phyloP scores from a whole-genome alignment of 2,888 invertebrate species.

The Phalangium opilio region DNA sequence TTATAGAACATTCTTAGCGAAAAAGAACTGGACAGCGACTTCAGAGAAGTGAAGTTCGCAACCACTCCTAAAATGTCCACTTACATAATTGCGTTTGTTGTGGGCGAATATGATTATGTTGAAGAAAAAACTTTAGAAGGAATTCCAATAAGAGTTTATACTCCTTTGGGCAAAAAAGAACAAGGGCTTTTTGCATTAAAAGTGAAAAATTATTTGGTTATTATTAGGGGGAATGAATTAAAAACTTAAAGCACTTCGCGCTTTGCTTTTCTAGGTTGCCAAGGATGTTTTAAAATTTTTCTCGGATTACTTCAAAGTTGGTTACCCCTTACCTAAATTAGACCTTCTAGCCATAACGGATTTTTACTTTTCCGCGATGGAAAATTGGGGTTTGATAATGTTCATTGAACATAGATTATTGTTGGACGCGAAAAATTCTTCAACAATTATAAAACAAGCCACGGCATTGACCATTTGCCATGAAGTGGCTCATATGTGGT shows the following conservation, averaged over 20 bases:
- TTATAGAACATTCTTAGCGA: constrained; percentile 14
- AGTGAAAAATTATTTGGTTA: too few species aligned
- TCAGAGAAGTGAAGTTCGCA: constrained; percentile 51
- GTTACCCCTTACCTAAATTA: constrained; percentile 88
- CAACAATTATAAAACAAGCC: constrained; percentile 4
- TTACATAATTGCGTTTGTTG: constrained; percentile 80
- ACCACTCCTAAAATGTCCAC: constrained; percentile 88
- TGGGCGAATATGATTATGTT: constrained; percentile 88
- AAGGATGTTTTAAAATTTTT: constrained; percentile 82
- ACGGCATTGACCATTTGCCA: background rate
- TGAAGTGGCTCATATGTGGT: constrained; percentile 33
- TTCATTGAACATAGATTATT: constrained; percentile 1
- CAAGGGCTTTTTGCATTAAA: constrained; percentile 83
- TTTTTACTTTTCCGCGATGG: constrained; percentile 59
- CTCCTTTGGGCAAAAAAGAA: constrained; percentile 73
- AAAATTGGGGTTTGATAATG: constrained; percentile 39
- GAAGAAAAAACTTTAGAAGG: constrained; percentile 70
- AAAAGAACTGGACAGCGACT: constrained; percentile 21
- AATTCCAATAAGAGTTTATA: constrained; percentile 42
- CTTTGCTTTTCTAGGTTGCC: constrained; percentile 34
- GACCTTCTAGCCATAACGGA: constrained; percentile 93
- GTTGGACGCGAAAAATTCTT: background rate
- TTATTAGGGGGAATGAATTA: too few species aligned
- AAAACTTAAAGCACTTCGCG: too few species aligned
- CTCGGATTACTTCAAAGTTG: constrained; percentile 83